Base-by-base conservation (phyloP, 2,113 vertebrate species). In the Malaclemys terrapin region DNA sequence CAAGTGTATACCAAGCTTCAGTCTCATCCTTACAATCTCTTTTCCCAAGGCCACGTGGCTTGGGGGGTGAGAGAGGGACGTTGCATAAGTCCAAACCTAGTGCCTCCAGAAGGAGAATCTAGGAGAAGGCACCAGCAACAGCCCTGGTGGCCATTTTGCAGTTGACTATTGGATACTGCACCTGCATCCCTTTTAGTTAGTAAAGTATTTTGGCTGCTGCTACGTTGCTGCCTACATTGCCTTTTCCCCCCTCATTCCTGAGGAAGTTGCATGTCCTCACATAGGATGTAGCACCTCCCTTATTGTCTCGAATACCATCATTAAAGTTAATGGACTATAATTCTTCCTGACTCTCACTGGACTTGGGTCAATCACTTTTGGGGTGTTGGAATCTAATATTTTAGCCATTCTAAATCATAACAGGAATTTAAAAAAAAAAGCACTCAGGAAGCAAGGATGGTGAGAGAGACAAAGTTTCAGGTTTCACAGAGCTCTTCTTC, bases 381-480 rank as follows among this genome's bases (percentile, higher is more conserved):
- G 94, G 87, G 47, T 92, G 69, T 50, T 87, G 56, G 1, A 0
- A 0, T 75, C 96, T 95, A 97, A 94, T 90, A 89, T 89, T 81
- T 85, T 91, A 87, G 89, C 93, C 83, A 42, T n/a, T 91, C 96
- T 96, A 95, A 96, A 96, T 94, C 93, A 88, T 93, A 93, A 95
- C 80, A 92, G 96, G 94, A 97, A 97, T 96, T 96, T 95, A 89
- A 96, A 95, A 96, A 96, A 97, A 96, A 94, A 93, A 88, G 90
- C 92, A 94, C 96, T 93, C 88, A 96, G 94, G 94, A 82, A 89
- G 89, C 83, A 91, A 25, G 83, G 93, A 95, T 97, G 35, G 65
- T n/a, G 16, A 69, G 65, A 19, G 35, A n/a, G 35, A 69, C 65
- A 69, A n/a, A 69, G 16, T 65, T 35, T 65, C 62, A n/a, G 9